Conservation (phyloP, 2,797 vertebrate species). For the Fistularia commersonii region DNA sequence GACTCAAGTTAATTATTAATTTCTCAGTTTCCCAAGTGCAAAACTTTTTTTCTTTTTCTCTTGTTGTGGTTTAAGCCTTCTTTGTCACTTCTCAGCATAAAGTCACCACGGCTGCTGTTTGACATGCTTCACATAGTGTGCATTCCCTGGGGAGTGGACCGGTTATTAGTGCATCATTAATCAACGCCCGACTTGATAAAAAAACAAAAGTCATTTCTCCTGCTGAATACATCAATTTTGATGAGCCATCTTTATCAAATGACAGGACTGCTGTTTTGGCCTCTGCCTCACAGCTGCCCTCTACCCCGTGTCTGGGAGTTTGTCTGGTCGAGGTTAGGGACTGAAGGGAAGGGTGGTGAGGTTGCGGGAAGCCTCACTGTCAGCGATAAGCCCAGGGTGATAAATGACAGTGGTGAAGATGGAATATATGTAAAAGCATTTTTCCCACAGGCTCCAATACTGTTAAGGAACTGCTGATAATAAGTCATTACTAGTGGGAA, state of each 20-base stretch:
- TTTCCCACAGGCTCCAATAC: conserved; percentile 22
- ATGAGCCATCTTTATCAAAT: no score
- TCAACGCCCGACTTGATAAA: conserved; percentile 12
- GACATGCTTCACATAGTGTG: conserved; percentile 24
- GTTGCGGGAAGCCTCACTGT: conserved; percentile 15
- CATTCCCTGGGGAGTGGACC: conserved; percentile 19
- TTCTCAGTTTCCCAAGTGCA: not conserved
- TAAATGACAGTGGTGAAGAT: conserved; percentile 19
- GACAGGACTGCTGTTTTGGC: not conserved
- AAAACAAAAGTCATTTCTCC: conserved; percentile 1
- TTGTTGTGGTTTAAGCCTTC: conserved; percentile 2
- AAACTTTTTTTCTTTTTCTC: not conserved
- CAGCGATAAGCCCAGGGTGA: conserved; percentile 27
- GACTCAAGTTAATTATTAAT: no score
- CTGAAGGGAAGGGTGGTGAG: conserved; percentile 3
- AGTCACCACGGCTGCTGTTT: conserved; percentile 19
- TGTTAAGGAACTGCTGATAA: conserved; percentile 10
- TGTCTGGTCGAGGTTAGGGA: conserved; percentile 8
- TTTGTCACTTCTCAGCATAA: conserved; percentile 12
- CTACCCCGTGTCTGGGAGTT: conserved; percentile 3
- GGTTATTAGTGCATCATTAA: conserved; percentile 29
- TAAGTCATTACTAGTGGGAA: conserved; percentile 19
- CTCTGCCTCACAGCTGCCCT: not conserved
- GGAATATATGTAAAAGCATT: conserved; percentile 22
- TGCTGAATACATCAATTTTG: no score